phyloP scores from a whole-genome alignment of 2,888 invertebrate genomes.

The Pristionchus mayeri region DNA sequence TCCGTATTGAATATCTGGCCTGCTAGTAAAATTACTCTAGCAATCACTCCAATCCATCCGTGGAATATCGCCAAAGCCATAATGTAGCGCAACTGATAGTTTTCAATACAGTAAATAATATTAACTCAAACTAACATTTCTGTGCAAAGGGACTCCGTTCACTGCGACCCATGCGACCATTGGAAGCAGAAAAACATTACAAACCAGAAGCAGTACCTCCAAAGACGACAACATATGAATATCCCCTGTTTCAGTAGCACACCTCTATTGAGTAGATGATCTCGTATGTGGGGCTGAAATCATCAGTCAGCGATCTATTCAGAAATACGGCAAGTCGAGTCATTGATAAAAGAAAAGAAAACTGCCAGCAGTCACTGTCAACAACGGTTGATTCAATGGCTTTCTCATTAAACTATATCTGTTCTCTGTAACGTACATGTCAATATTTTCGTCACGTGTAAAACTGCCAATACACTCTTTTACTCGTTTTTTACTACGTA shows the following conservation, averaged over 20 bases:
- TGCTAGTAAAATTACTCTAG: not conserved
- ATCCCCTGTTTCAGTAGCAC: too few relatives aligned
- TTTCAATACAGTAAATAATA: too few relatives aligned
- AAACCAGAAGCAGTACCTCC: not conserved
- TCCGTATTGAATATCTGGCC: not conserved
- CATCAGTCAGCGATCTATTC: not conserved
- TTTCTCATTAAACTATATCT: too few relatives aligned
- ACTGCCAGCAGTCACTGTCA: too few relatives aligned
- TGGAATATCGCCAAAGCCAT: not conserved
- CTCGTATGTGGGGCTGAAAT: not conserved
- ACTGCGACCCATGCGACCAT: not conserved
- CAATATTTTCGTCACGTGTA: too few relatives aligned
- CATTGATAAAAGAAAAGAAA: too few relatives aligned
- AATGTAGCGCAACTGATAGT: not conserved
- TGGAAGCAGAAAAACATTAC: not conserved
- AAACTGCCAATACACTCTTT: too few relatives aligned
- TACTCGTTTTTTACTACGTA: too few relatives aligned
- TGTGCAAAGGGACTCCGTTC: not conserved
- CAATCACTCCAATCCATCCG: not conserved
- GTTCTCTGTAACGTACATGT: too few relatives aligned
- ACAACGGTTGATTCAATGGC: too few relatives aligned
- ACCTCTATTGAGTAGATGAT: not conserved
- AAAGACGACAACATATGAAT: not conserved
- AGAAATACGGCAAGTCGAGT: not conserved
- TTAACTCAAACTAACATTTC: too few relatives aligned